Evolutionary conservation across 2,888 invertebrate genomes (phyloP), one percentile per base, ranked within the genome.

Genomic region (Cheilosia scutellata): DNA sequence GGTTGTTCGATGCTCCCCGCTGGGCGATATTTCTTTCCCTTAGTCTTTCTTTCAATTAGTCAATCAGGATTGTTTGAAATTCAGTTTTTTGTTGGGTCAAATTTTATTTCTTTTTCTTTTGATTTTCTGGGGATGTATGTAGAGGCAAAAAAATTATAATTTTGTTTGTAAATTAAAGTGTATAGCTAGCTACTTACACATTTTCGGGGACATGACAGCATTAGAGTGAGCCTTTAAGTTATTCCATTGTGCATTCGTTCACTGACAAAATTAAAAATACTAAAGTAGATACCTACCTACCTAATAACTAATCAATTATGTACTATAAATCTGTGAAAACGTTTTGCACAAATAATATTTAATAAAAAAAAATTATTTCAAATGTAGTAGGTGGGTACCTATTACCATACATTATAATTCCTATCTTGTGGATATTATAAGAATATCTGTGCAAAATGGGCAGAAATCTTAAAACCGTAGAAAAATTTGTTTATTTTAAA

Each of bases 61-160:
- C 57, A 76, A 76, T 82, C 74, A 71, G 51, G 63, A 82, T 82
- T 76, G 76, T 76, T 76, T 82, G 57, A 70, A 44, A 75, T 75
- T 70, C 47, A 29, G 29, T 51, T 65, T 55, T 55, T 53, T 66
- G 62, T 74, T 33, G 20, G 27, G 27, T 42, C 20, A 57, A 57
- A 53, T 68, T 75, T 47, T 37, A 3, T 37, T 4, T 37, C 11
- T 37, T 37, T 11, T 37, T 4, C 11, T 37, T 11, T 44, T 44
- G 16, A 47, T 33, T 58, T 55, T 80, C 62, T 62, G 53, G 31
- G 25, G 5, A 71, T 47, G 47, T 25, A 44, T 20, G n/a, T 1
- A 29, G 44, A 70, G 51, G 42, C 33, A 70, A 37, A 27, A 29
- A 75, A 57, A 31, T 42, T n/a, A 27, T 42, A 57, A 70, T 70